Evolutionary conservation across 2,888 invertebrate genomes (phyloP).

Genomic region (Unio delphinus): DNA sequence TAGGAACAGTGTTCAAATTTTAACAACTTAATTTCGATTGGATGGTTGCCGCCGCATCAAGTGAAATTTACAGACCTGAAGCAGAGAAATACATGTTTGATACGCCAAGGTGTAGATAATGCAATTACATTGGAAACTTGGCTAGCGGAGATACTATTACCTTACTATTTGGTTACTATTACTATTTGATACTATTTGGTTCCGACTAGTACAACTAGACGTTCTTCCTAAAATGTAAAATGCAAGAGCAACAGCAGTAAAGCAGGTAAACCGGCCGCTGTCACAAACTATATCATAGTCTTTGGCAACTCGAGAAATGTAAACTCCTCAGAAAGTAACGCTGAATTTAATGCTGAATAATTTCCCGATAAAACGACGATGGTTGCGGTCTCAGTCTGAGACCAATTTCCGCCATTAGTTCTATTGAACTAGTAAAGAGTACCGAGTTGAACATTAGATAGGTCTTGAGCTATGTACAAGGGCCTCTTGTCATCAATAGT

Average conservation of each 20-base stretch:
- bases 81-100: too few species aligned
- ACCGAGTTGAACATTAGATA: conserved; percentile 11
- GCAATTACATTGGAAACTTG: too few species aligned
- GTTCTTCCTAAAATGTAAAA: conserved; percentile 8
- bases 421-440: conserved; percentile 16
- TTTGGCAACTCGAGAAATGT: conserved; percentile 18
- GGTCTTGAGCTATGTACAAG: conserved; percentile 12
- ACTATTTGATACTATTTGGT: too few species aligned
- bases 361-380: conserved; percentile 16
- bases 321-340: conserved; percentile 1
- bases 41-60: too few species aligned
- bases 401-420: conserved; percentile 6
- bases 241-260: conserved; percentile 1
- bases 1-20: too few species aligned
- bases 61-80: too few species aligned
- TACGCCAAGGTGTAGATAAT: too few species aligned
- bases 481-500: conserved; percentile 23
- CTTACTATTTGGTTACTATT: too few species aligned
- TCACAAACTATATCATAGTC: conserved; percentile 18
- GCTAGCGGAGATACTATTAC: too few species aligned
- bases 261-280: conserved; percentile 10
- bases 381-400: conserved; percentile 17
- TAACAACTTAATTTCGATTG: too few species aligned
- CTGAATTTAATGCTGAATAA: conserved; percentile 12
- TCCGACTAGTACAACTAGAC: conserved; percentile 5